Conservation (phyloP, 2,888 invertebrate species). For the Dasysyrphus tricinctus region DNA sequence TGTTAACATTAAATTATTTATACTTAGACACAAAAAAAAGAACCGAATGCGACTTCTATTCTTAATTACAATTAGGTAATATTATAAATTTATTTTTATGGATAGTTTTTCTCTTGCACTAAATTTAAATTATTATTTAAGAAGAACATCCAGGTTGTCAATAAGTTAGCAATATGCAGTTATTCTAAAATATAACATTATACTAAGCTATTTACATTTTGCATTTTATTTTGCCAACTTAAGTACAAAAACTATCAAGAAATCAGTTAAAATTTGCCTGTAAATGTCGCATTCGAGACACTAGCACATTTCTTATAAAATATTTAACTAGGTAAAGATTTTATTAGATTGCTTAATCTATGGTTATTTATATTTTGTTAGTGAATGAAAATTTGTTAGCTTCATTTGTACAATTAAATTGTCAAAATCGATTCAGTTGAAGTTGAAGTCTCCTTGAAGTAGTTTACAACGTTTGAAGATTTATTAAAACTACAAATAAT, state of each 20-base stretch:
- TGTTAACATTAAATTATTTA: conserved; percentile 54
- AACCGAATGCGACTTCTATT: conserved; percentile 39
- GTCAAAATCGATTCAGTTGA: conserved; percentile 54
- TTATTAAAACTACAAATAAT: conserved; percentile 52
- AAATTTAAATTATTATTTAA: neutral
- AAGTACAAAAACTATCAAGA: conserved; percentile 21
- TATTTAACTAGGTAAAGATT: conserved; percentile 46
- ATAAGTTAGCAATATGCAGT: conserved; percentile 43
- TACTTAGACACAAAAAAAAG: conserved; percentile 30
- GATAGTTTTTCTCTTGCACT: neutral
- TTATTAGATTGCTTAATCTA: neutral
- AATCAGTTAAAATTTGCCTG: conserved; percentile 18
- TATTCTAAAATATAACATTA: conserved; percentile 31
- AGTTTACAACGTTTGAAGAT: conserved; percentile 12
- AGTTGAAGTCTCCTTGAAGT: conserved; percentile 12
- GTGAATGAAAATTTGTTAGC: conserved; percentile 44
- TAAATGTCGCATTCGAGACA: conserved; percentile 40
- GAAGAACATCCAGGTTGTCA: neutral
- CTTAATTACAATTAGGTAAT: conserved; percentile 28
- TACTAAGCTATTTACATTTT: conserved; percentile 64
- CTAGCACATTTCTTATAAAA: conserved; percentile 60
- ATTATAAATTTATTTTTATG: conserved; percentile 2
- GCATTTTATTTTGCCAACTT: conserved; percentile 39
- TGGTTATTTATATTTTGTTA: conserved; percentile 46
- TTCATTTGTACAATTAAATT: conserved; percentile 71